phyloP scores from a whole-genome alignment of 2,113 vertebrate species.

The Apodemus sylvaticus region DNA sequence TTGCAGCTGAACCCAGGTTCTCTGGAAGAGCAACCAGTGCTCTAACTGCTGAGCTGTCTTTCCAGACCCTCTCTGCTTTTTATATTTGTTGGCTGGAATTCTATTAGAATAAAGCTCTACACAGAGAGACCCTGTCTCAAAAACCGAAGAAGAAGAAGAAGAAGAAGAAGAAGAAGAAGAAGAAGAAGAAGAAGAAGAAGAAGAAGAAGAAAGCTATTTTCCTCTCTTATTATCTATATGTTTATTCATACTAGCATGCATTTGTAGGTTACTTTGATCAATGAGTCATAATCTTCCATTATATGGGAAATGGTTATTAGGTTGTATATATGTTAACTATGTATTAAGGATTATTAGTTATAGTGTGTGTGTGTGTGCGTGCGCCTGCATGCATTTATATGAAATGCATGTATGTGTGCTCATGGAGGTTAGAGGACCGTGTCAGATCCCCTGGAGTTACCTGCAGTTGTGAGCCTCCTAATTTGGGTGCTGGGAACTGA shows the following conservation, averaged over 20 bases:
- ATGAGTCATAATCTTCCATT: neutral
- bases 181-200: too few relatives aligned
- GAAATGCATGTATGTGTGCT: neutral
- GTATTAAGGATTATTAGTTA: neutral
- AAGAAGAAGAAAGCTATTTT: neutral
- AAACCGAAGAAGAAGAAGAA: too few relatives aligned
- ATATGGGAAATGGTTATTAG: conserved; percentile 11
- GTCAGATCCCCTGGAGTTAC: neutral
- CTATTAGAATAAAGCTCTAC: too few relatives aligned
- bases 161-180: too few relatives aligned
- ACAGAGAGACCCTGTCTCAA: too few relatives aligned
- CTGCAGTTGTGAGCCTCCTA: neutral
- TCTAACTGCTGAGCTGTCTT: neutral
- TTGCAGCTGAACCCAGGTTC: neutral
- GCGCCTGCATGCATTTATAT: neutral
- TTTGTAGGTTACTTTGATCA: conserved; percentile 16
- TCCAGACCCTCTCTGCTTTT: neutral
- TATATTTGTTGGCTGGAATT: neutral
- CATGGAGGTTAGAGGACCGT: too few relatives aligned
- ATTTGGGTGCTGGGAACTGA: neutral
- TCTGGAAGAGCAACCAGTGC: neutral
- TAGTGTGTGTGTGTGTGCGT: neutral
- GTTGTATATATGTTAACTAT: neutral
- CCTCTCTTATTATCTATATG: neutral
- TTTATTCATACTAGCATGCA: neutral